These are phyloP conservation scores for Sarcophaga caerulescens DNA, from an alignment of 2,888 invertebrate genomes.

Conservation along the genomic window DNA sequence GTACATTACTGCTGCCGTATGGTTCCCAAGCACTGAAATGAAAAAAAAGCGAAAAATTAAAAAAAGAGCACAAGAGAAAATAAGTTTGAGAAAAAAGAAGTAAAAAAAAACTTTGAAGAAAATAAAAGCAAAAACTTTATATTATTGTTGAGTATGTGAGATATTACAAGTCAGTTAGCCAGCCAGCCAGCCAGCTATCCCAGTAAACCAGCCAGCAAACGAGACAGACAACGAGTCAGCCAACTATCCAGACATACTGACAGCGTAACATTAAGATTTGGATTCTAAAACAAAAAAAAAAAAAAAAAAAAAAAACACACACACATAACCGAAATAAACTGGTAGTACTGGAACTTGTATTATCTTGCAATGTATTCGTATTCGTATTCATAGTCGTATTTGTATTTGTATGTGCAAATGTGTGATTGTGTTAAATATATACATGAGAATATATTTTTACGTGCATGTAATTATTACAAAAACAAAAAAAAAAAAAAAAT, in stretches of 20 bases:
- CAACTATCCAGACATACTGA: conserved; percentile 27
- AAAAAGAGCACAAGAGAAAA: conserved; percentile 32
- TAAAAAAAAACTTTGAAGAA: background rate
- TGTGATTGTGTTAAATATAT: conserved; percentile 1
- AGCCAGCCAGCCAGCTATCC: conserved; percentile 9
- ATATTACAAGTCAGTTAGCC: conserved; percentile 28
- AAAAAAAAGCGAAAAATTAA: conserved; percentile 56
- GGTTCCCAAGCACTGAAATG: conserved; percentile 57
- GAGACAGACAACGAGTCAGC: background rate
- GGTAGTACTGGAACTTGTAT: conserved; percentile 43
- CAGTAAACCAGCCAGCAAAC: conserved; percentile 26
- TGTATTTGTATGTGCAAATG: background rate
- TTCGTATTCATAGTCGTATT: background rate
- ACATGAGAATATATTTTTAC: conserved; percentile 34
- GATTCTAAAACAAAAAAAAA: conserved; percentile 37
- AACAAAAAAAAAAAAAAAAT: conserved; percentile 36
- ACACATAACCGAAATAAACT: conserved; percentile 24
- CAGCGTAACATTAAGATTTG: conserved; percentile 43
- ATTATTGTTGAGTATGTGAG: conserved; percentile 48
- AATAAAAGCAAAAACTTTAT: conserved; percentile 25
- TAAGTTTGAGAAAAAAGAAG: background rate
- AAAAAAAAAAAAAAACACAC: conserved; percentile 23
- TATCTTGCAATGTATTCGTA: background rate
- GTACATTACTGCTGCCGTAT: conserved; percentile 23
- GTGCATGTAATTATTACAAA: conserved; percentile 58